Evolutionary conservation across 1,140 invertebrate genomes (phyloP), one percentile per base, ranked within the genome.

Genomic region (Pseudoatta argentina): DNA sequence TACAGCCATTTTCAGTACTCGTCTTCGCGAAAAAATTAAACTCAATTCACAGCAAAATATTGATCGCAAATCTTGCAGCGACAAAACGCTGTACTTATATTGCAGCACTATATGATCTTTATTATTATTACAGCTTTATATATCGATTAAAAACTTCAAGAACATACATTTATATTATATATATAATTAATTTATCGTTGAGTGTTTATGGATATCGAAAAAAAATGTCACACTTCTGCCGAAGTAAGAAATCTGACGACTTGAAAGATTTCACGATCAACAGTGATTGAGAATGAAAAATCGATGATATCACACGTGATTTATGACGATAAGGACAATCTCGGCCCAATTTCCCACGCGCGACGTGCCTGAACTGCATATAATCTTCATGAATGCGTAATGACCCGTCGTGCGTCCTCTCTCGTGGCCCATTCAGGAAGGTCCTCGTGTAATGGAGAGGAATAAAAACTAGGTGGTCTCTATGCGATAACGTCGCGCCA

Each of bases 331-430:
- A 93, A 93, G 90, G 78, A 91, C 82, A 93, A 93, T 94, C 91
- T 91, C 91, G 86, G 89, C 89, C 87, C 88, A 93, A 93, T 94
- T 93, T 93, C 91, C 89, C 78, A 91, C 81, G 83, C 87, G 85
- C 78, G 87, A 93, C 93, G 91, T 93, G 92, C 89, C 73, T 59
- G 77, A 91, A 93, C 89, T 92, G 91, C 92, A 90, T 90, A 91
- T 92, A 91, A 93, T 93, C 91, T 93, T 91, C 92, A 93, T 93
- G 92, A 93, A 93, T 94, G 90, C 89, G 82, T 91, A 94, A 93
- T 92, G 90, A 89, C 59, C 85, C 78, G 88, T 86, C 87, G 78
- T 67, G 77, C 79, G 48, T 57, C 73, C 87, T 83, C 77, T 88
- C 85, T 18, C 39, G 76, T 75, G 77, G 81, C 66, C 69, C 71